phyloP scores from a whole-genome alignment of 1,140 invertebrate genomes.

The Drosophila littoralis region DNA sequence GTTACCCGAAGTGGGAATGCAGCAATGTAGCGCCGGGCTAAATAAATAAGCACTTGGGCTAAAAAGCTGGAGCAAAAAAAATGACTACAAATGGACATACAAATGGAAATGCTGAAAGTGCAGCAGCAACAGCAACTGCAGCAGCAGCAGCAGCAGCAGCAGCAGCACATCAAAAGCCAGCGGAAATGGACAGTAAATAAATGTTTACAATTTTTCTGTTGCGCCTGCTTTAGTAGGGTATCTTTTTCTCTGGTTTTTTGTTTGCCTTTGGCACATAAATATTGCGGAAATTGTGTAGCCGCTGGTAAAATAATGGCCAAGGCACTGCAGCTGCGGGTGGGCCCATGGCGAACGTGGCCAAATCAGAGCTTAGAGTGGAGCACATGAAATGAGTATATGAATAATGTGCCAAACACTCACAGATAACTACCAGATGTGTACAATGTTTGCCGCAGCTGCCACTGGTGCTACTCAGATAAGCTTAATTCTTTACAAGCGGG shows the following conservation, averaged over 20 bases:
- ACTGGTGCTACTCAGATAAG: conserved; percentile 27
- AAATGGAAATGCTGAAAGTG: conserved; percentile 68
- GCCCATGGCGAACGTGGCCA: conserved; percentile 15
- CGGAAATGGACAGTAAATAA: conserved; percentile 82
- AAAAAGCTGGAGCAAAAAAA: conserved; percentile 37
- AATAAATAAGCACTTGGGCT: conserved; percentile 64
- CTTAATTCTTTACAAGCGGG: conserved; percentile 33
- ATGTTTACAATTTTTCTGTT: conserved; percentile 78
- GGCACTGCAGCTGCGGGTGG: conserved; percentile 8
- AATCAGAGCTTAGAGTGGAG: conserved; percentile 45
- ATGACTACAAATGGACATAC: conserved; percentile 53
- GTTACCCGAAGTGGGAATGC: conserved; percentile 34
- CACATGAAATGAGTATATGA: conserved; percentile 40
- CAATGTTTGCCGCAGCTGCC: neutral
- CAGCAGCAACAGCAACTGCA: conserved; percentile 17
- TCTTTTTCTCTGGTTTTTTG: conserved; percentile 21
- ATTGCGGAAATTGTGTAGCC: conserved; percentile 66
- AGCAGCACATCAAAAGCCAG: conserved; percentile 63
- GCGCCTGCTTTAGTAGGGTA: conserved; percentile 39
- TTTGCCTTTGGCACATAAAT: conserved; percentile 59
- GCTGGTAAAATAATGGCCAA: conserved; percentile 42
- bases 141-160: conserved; percentile 10
- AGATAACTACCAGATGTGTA: conserved; percentile 15
- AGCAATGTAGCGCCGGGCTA: conserved; percentile 30
- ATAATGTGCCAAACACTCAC: conserved; percentile 43